Conservation (phyloP, 1,140 invertebrate genomes). For the Drosophila pectinifera region DNA sequence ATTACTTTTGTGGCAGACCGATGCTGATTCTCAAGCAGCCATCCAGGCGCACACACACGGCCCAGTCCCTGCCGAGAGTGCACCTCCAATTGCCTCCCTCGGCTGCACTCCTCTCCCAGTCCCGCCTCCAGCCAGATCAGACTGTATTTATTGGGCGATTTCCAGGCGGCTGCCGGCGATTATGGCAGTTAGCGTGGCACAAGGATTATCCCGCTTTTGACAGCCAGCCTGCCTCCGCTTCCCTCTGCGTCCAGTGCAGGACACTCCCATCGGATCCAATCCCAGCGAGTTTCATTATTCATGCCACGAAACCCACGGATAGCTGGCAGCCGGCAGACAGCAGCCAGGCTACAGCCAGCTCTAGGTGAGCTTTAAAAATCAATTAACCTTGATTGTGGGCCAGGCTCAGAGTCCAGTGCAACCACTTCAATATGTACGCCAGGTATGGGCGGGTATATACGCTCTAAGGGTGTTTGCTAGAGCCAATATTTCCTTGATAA, state of each 20-base stretch:
- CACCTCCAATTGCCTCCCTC: conserved; percentile 67
- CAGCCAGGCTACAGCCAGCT: background rate
- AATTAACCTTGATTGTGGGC: conserved; percentile 84
- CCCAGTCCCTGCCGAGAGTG: conserved; percentile 49
- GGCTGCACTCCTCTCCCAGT: background rate
- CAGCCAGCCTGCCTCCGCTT: conserved; percentile 47
- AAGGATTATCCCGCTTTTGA: conserved; percentile 73
- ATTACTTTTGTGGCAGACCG: conserved; percentile 77
- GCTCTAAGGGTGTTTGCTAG: background rate
- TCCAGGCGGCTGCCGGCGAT: conserved; percentile 56
- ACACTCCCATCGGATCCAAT: conserved; percentile 36
- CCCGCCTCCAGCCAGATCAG: conserved; percentile 8
- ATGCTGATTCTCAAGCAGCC: conserved; percentile 75
- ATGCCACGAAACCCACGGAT: conserved; percentile 45
- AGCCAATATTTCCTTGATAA: background rate
- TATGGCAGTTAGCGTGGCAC: conserved; percentile 77
- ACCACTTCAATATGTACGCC: conserved; percentile 27
- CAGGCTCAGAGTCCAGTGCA: conserved; percentile 36
- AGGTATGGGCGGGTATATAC: conserved; percentile 5
- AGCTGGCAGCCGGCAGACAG: conserved; percentile 23
- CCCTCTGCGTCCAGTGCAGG: background rate
- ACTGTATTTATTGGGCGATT: conserved; percentile 53
- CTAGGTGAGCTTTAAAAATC: conserved; percentile 77
- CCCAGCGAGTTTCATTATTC: conserved; percentile 72
- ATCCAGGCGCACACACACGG: conserved; percentile 9